phyloP scores from a whole-genome alignment of 2,113 vertebrate genomes.

The Eonycteris spelaea region DNA sequence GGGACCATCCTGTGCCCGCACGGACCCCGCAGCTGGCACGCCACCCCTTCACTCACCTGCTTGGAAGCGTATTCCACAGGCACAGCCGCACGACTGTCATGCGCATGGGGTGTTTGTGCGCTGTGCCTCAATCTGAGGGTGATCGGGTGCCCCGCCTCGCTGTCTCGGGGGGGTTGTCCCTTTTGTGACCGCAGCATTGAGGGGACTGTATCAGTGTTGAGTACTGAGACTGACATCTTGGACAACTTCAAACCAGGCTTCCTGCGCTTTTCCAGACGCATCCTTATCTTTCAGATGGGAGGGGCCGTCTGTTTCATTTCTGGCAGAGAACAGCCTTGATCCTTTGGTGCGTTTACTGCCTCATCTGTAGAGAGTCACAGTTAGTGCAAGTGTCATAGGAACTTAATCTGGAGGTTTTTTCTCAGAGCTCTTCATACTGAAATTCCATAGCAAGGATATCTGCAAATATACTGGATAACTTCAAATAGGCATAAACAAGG shows the following conservation, averaged over 20 bases:
- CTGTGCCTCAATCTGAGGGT: background rate
- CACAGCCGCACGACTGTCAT: background rate
- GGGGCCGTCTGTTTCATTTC: background rate
- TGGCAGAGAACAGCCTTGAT: background rate
- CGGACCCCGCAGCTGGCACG: accelerated
- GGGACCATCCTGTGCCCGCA: background rate
- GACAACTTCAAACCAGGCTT: background rate
- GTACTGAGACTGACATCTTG: background rate
- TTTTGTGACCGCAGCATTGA: background rate
- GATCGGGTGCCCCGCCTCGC: background rate
- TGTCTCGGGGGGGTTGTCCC: background rate
- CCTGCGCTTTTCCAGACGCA: background rate
- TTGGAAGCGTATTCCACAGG: background rate
- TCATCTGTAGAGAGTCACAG: slow-evolving; percentile 5
- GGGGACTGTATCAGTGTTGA: background rate
- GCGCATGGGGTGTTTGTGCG: background rate
- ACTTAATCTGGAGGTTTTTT: background rate
- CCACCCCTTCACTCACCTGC: accelerated
- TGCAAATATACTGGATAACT: background rate
- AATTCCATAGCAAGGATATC: background rate
- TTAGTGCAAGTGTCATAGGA: background rate
- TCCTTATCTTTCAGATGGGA: background rate
- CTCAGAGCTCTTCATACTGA: background rate
- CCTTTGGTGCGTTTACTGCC: background rate
- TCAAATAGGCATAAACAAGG: background rate